Evolutionary conservation across 2,888 invertebrate genomes (phyloP).

Genomic region (Hypena proboscidalis): DNA sequence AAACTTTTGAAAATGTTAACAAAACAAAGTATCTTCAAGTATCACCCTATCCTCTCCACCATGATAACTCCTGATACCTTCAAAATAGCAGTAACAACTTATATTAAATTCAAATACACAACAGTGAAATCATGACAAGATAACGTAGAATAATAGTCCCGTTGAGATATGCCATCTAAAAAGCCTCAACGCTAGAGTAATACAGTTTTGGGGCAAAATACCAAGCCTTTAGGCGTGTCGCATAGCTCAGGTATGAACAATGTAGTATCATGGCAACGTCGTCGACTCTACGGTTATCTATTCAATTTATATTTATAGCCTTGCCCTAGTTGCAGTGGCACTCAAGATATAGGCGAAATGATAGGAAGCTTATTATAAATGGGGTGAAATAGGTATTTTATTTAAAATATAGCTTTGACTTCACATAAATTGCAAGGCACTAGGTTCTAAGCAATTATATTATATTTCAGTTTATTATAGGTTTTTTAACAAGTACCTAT

Average conservation of each 20-base stretch:
- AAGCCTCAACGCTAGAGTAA: not conserved
- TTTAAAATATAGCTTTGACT: not conserved
- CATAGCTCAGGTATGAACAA: constrained; percentile 35
- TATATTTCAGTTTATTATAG: no score
- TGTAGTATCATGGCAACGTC: constrained; percentile 47
- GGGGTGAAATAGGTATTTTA: constrained; percentile 27
- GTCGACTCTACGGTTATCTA: constrained; percentile 67
- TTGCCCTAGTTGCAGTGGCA: constrained; percentile 63
- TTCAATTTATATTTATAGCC: constrained; percentile 78
- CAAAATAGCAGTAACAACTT: no score
- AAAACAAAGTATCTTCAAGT: no score
- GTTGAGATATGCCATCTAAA: not conserved
- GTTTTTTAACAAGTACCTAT: no score
- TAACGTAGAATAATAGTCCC: not conserved
- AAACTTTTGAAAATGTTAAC: no score
- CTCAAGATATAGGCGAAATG: constrained; percentile 61
- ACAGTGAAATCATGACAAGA: no score
- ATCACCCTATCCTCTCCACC: no score
- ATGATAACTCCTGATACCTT: no score
- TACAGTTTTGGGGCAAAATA: constrained; percentile 15
- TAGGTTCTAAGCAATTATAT: no score
- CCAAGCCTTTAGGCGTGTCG: constrained; percentile 39
- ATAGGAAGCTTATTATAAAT: constrained; percentile 54
- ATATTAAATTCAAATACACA: no score
- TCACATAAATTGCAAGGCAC: no score